Evolutionary conservation across 2,797 vertebrate species (phyloP).

Genomic region (Pelochelys cantorii): DNA sequence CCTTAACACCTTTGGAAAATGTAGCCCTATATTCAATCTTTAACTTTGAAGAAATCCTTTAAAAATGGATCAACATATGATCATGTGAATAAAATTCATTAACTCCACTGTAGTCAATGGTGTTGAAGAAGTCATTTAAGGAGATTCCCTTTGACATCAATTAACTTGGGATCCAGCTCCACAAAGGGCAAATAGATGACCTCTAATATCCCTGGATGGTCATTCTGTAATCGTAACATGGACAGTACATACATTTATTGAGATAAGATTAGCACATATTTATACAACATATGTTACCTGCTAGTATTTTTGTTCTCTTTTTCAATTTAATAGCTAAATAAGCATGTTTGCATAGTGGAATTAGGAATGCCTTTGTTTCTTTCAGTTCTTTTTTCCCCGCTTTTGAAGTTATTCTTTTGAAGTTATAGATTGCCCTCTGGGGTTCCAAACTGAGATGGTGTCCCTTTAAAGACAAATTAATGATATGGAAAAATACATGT

Average conservation of each 20-base stretch:
- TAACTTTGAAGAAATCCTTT: background rate
- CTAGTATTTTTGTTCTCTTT: background rate
- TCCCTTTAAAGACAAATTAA: background rate
- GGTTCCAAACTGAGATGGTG: background rate
- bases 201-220: fast-evolving
- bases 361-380: background rate
- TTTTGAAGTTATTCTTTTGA: background rate
- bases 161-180: background rate
- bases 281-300: fast-evolving
- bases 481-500: background rate
- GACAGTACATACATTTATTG: fast-evolving
- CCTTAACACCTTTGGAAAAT: background rate
- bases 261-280: fast-evolving
- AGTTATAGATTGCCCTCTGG: background rate
- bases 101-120: fast-evolving
- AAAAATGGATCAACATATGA: background rate
- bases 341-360: background rate
- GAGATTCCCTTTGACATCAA: background rate
- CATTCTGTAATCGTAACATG: too few relatives aligned
- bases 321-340: background rate
- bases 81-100: background rate
- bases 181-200: background rate
- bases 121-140: background rate
- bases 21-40: fast-evolving
- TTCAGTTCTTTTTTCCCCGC: background rate